Conservation (phyloP, 1,140 invertebrate species). For the Trichogramma pretiosum region DNA sequence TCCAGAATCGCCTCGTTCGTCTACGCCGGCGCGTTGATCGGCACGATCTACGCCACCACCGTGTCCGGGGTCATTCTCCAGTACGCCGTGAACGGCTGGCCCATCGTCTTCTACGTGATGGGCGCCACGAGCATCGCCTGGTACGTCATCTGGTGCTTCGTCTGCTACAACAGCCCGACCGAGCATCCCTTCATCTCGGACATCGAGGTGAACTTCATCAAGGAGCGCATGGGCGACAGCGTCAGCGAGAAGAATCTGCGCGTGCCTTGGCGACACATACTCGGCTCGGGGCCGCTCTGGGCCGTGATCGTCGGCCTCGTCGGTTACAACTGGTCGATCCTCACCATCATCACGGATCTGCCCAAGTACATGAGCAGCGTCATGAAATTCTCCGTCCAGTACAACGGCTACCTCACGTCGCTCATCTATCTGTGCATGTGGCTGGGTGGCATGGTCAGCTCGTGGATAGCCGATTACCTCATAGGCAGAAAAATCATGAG, state of each 20-base stretch:
- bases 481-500: conserved; percentile 49
- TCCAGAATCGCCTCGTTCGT: conserved; percentile 14
- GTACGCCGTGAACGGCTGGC: conserved; percentile 56
- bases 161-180: conserved; percentile 11
- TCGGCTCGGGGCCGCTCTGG: conserved; percentile 68
- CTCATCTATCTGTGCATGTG: conserved; percentile 66
- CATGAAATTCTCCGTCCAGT: conserved; percentile 70
- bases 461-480: conserved; percentile 59
- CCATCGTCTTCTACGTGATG: conserved; percentile 74
- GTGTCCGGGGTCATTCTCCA: conserved; percentile 62
- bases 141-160: conserved; percentile 59
- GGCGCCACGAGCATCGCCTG: conserved; percentile 64
- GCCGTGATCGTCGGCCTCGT: conserved; percentile 63
- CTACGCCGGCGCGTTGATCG: conserved; percentile 10
- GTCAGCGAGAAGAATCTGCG: conserved; percentile 47
- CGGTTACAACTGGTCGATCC: conserved; percentile 90
- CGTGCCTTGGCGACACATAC: conserved; percentile 61
- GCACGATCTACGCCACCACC: conserved; percentile 22
- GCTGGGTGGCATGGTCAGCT: conserved; percentile 59
- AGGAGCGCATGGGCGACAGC: conserved; percentile 52
- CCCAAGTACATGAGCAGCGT: conserved; percentile 88
- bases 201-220: conserved; percentile 66
- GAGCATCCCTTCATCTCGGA: conserved; percentile 52
- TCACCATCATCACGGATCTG: conserved; percentile 84
- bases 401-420: conserved; percentile 59